Percentiles rank a stretch among this genome's conserved stretches.
Conservation (phyloP, 2,888 invertebrate species). For the Folsomia candida region DNA sequence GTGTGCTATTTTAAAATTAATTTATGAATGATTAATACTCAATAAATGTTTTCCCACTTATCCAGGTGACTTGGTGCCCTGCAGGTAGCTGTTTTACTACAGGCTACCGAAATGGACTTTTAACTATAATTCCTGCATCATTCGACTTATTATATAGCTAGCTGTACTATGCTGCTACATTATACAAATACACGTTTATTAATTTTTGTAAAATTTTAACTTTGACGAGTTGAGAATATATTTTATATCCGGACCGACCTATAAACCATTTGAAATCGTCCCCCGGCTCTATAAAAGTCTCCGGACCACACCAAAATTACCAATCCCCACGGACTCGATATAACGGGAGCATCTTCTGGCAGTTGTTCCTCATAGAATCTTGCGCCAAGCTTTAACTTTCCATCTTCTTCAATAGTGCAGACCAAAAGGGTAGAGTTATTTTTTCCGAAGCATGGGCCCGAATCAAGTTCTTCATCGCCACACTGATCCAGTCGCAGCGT, state of each 20-base stretch:
- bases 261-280: slow-evolving; percentile 24
- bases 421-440: not conserved
- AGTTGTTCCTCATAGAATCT: not conserved
- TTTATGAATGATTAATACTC: not conserved
- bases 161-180: not conserved
- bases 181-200: not conserved
- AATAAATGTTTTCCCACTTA: slow-evolving; percentile 1
- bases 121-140: slow-evolving; percentile 33
- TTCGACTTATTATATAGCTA: slow-evolving; percentile 26
- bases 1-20: not conserved
- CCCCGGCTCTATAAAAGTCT: slow-evolving; percentile 19
- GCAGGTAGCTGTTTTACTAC: slow-evolving; percentile 36
- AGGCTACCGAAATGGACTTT: slow-evolving; percentile 44
- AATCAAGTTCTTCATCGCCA: not conserved
- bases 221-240: not conserved
- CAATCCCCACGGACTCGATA: not conserved
- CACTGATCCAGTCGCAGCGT: not conserved
- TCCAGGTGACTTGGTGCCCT: slow-evolving; percentile 43
- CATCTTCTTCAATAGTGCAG: slow-evolving; percentile 17
- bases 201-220: too few species aligned
- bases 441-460: not conserved
- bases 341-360: not conserved
- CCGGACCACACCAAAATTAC: slow-evolving; percentile 25
- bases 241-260: slow-evolving; percentile 25
- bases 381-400: slow-evolving; percentile 6